Evolutionary conservation across 2,113 vertebrate species (phyloP).

Genomic region (Pseudolaguvia tuberculata): DNA sequence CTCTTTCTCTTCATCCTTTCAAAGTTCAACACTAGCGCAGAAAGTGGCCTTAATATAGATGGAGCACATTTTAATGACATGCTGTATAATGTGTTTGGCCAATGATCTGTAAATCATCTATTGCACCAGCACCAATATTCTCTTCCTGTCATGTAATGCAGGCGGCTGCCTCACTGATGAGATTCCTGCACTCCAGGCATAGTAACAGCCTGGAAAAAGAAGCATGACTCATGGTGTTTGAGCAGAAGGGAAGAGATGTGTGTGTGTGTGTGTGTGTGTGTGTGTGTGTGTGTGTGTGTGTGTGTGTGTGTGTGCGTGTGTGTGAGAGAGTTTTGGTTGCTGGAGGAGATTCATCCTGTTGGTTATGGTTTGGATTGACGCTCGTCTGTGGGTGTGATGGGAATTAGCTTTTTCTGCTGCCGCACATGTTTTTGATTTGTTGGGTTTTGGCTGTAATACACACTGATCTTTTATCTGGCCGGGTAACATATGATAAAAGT

Average conservation of each 20-base stretch:
- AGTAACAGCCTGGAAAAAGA: slow-evolving; percentile 46
- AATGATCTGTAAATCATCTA: slow-evolving; percentile 44
- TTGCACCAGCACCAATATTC: slow-evolving; percentile 30
- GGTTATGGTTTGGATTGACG: slow-evolving; percentile 10
- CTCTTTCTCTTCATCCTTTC: background rate
- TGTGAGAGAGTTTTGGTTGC: slow-evolving; percentile 28
- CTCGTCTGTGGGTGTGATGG: slow-evolving; percentile 15
- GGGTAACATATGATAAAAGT: slow-evolving; percentile 27
- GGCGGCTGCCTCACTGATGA: slow-evolving; percentile 50
- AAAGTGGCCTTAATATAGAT: slow-evolving; percentile 36
- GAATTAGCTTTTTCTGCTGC: background rate
- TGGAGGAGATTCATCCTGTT: slow-evolving; percentile 14
- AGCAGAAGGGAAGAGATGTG: slow-evolving; percentile 27
- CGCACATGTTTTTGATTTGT: slow-evolving; percentile 1
- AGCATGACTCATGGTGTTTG: slow-evolving; percentile 46
- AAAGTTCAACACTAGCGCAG: background rate
- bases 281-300: slow-evolving; percentile 30
- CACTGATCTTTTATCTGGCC: background rate
- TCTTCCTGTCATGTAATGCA: slow-evolving; percentile 34
- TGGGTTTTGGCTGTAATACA: background rate
- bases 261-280: slow-evolving; percentile 23
- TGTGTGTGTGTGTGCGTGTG: no score
- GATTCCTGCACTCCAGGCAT: slow-evolving; percentile 35
- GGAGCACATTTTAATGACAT: slow-evolving; percentile 28
- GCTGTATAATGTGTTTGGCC: slow-evolving; percentile 21